Conservation (phyloP, 2,113 vertebrate genomes). For the Daboia siamensis region DNA sequence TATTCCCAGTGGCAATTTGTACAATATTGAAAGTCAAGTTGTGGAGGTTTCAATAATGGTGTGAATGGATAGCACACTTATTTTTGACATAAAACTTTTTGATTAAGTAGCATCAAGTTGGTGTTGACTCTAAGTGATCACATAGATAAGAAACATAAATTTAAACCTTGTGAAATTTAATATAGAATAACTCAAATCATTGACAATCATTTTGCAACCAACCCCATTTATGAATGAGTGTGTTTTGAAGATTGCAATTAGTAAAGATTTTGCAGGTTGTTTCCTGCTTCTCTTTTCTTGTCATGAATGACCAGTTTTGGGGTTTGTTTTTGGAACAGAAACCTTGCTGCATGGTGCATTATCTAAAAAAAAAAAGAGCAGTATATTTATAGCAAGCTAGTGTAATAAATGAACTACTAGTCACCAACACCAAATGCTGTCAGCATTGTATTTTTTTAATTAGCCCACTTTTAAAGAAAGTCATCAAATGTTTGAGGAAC, state of each 20-base stretch:
- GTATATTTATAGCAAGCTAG: constrained; percentile 4
- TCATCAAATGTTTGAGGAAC: constrained; percentile 45
- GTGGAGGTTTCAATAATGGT: not conserved
- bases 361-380: constrained; percentile 19
- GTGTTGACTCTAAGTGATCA: not conserved
- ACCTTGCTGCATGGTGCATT: constrained; percentile 45
- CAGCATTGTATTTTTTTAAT: constrained; percentile 32
- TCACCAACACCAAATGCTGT: constrained; percentile 11
- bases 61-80: constrained; percentile 20
- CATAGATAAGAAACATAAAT: constrained; percentile 34
- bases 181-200: constrained; percentile 39
- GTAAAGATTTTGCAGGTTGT: constrained; percentile 31
- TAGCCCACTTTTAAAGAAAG: constrained; percentile 30
- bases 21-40: constrained; percentile 35
- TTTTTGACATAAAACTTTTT: constrained; percentile 36
- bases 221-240: constrained; percentile 8
- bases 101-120: constrained; percentile 7
- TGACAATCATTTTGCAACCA: constrained; percentile 1
- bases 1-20: constrained; percentile 50
- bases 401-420: constrained; percentile 7
- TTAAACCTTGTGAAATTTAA: constrained; percentile 42
- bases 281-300: not conserved
- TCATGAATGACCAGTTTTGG: constrained; percentile 28
- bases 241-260: constrained; percentile 30
- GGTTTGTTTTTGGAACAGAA: not conserved